Percentiles rank a stretch among this genome's conserved stretches.
These are phyloP conservation scores for Hypomecis punctinalis DNA, from an alignment of 2,888 invertebrate genomes.

Conservation along the genomic window DNA sequence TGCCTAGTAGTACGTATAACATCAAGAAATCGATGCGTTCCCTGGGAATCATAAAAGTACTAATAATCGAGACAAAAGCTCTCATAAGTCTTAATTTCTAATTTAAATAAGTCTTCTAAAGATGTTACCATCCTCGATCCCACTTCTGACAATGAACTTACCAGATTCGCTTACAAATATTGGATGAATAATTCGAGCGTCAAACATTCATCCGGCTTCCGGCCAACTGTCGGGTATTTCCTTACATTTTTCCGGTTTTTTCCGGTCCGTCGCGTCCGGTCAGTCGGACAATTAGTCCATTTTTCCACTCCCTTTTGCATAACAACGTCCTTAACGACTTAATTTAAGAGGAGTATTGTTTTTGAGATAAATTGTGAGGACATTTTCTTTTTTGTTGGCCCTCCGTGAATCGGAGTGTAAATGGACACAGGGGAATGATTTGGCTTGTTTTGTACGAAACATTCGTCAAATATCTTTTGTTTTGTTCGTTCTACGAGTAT, in stretches of 20 bases:
- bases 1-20: no score
- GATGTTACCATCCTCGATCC: not conserved
- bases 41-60: no score
- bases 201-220: slow-evolving; percentile 32
- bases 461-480: slow-evolving; percentile 19
- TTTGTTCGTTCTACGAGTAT: slow-evolving; percentile 7
- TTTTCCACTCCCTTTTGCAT: slow-evolving; percentile 37
- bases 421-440: slow-evolving; percentile 23
- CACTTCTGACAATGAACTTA: slow-evolving; percentile 22
- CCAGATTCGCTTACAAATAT: slow-evolving; percentile 29
- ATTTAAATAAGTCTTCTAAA: not conserved
- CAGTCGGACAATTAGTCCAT: slow-evolving; percentile 35
- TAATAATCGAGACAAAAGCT: no score
- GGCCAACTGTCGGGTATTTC: slow-evolving; percentile 37
- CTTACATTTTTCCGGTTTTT: slow-evolving; percentile 40
- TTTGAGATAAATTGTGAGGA: slow-evolving; percentile 30
- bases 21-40: no score
- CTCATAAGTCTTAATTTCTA: no score
- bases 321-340: slow-evolving; percentile 34
- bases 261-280: slow-evolving; percentile 38
- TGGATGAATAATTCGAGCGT: slow-evolving; percentile 31
- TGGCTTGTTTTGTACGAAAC: slow-evolving; percentile 21
- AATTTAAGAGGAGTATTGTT: slow-evolving; percentile 30
- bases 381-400: slow-evolving; percentile 26
- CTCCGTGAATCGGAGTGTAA: slow-evolving; percentile 24